Conservation (phyloP, 2,888 invertebrate genomes). For the Nemotelus pantherinus region DNA sequence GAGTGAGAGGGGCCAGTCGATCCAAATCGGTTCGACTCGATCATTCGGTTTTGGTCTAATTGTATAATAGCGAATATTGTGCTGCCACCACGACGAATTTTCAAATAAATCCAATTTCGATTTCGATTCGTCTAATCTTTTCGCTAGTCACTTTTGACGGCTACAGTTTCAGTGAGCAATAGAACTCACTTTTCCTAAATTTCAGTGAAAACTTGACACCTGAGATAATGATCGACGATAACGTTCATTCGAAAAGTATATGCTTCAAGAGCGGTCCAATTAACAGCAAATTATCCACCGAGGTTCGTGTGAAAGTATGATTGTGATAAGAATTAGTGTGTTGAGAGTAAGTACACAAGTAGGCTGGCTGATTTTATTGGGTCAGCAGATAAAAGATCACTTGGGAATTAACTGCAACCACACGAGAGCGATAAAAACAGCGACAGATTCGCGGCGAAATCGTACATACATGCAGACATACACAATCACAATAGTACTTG, state of each 20-base stretch:
- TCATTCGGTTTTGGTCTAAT: constrained; percentile 4
- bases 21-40: constrained; percentile 27
- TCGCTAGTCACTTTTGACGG: too few relatives aligned
- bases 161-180: too few relatives aligned
- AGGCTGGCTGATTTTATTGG: constrained; percentile 16
- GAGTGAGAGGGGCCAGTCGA: neutral
- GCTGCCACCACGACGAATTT: neutral
- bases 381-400: constrained; percentile 30
- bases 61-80: neutral
- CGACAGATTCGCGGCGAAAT: constrained; percentile 1
- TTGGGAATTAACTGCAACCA: neutral
- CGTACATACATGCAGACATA: constrained; percentile 8
- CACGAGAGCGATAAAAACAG: constrained; percentile 13
- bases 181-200: too few relatives aligned
- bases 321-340: constrained; percentile 23
- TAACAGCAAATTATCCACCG: constrained; percentile 29
- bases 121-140: neutral
- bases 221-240: constrained; percentile 25
- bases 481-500: constrained; percentile 13
- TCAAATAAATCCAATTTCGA: neutral
- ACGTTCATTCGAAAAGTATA: constrained; percentile 8
- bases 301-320: constrained; percentile 9
- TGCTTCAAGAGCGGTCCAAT: constrained; percentile 30
- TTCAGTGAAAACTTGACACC: constrained; percentile 8
- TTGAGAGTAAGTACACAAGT: neutral